These are phyloP conservation scores for Oncopeltus fasciatus DNA, from an alignment of 1,140 invertebrate genomes.

Conservation along the genomic window DNA sequence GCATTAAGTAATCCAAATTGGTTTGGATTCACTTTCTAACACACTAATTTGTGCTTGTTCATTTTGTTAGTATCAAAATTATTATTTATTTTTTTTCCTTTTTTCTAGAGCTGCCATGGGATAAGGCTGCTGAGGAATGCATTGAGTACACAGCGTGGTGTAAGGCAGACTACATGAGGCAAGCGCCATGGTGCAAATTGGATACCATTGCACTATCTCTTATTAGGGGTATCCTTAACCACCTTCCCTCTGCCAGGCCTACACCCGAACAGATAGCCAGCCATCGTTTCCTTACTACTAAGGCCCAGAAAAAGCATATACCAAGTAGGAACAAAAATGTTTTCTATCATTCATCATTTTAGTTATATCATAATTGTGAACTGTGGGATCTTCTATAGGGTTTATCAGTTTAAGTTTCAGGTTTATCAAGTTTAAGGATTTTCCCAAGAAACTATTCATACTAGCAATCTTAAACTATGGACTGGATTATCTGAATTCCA, in stretches of 20 bases:
- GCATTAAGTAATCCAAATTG: too few species aligned
- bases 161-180: conserved; percentile 41
- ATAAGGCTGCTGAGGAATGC: conserved; percentile 56
- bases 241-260: conserved; percentile 45
- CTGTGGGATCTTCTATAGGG: too few species aligned
- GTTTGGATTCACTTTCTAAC: too few species aligned
- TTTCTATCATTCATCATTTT: too few species aligned
- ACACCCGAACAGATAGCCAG: conserved; percentile 51
- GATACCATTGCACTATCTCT: conserved; percentile 58
- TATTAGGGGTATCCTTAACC: conserved; percentile 54
- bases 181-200: conserved; percentile 70
- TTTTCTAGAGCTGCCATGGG: conserved; percentile 77
- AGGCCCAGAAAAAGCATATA: too few species aligned
- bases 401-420: too few species aligned
- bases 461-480: too few species aligned
- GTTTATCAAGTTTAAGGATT: too few species aligned
- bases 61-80: conserved; percentile 18
- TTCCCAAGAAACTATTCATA: too few species aligned
- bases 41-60: conserved; percentile 5
- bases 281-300: conserved; percentile 73
- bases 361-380: too few species aligned
- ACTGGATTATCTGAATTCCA: too few species aligned
- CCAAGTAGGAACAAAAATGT: too few species aligned
- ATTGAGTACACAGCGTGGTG: conserved; percentile 65
- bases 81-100: conserved; percentile 14